Evolutionary conservation across 2,113 vertebrate genomes (phyloP).

Genomic region (Oryctolagus cuniculus): DNA sequence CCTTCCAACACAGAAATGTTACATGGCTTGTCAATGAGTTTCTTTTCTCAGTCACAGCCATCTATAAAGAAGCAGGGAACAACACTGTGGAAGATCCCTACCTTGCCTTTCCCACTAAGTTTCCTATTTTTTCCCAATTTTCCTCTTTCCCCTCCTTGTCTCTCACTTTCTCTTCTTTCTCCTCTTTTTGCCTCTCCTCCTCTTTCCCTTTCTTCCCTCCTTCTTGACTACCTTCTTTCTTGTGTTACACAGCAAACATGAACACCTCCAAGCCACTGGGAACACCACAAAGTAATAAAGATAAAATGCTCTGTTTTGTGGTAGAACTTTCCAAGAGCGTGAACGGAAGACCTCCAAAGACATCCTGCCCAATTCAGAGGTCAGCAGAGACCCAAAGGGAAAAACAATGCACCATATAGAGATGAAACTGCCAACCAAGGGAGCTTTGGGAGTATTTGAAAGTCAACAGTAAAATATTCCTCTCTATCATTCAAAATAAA

Average conservation of each 20-base stretch:
- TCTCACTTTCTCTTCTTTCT: not conserved
- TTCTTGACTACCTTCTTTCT: accelerated
- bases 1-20: not conserved
- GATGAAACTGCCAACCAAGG: not conserved
- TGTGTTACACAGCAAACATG: not conserved
- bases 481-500: not conserved
- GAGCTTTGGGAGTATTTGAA: not conserved
- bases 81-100: not conserved
- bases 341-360: not conserved
- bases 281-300: not conserved
- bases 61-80: not conserved
- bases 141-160: accelerated
- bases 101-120: too few species aligned
- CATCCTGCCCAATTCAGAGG: not conserved
- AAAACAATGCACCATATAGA: not conserved
- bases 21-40: not conserved
- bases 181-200: accelerated
- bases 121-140: too few species aligned
- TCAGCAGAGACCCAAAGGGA: not conserved
- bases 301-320: not conserved
- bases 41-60: not conserved
- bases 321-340: not conserved
- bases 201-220: accelerated
- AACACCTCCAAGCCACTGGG: not conserved
- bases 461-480: not conserved